Percentiles rank a stretch among this genome's conserved stretches.
phyloP scores from a whole-genome alignment of 1,140 invertebrate species.

The Tyrophagus putrescentiae region DNA sequence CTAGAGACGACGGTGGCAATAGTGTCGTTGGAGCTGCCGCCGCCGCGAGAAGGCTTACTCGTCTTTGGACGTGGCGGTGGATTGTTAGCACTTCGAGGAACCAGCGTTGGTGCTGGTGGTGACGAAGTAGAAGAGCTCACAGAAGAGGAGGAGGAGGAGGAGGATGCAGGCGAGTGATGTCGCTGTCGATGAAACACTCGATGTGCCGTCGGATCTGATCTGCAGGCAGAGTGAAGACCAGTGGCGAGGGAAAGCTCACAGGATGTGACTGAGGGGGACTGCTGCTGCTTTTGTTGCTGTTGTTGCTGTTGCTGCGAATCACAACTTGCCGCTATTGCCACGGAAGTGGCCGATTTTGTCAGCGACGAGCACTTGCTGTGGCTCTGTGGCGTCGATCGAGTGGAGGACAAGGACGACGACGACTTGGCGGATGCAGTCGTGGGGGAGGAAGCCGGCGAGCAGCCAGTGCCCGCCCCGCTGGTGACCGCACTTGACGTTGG shows the following conservation, averaged over 20 bases:
- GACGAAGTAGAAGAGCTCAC: not conserved
- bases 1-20: too few relatives aligned
- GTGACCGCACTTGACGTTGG: not conserved
- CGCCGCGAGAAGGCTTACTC: too few relatives aligned
- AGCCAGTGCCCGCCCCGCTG: not conserved
- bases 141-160: not conserved
- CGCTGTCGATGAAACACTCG: too few relatives aligned
- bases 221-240: too few relatives aligned
- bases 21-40: too few relatives aligned
- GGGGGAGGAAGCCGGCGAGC: not conserved
- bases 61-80: slow-evolving; percentile 15
- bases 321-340: not conserved
- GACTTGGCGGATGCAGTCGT: slow-evolving; percentile 13
- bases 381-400: slow-evolving; percentile 4
- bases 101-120: not conserved
- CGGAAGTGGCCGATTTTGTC: not conserved
- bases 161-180: not conserved
- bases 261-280: too few relatives aligned
- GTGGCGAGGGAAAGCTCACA: too few relatives aligned
- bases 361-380: not conserved
- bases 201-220: too few relatives aligned
- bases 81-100: slow-evolving; percentile 18
- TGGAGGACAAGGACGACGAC: slow-evolving; percentile 16
- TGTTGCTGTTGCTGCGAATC: slow-evolving; percentile 24
- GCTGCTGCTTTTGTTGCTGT: slow-evolving; percentile 24